phyloP scores from a whole-genome alignment of 2,888 invertebrate genomes.

The Stenodera caucasica region DNA sequence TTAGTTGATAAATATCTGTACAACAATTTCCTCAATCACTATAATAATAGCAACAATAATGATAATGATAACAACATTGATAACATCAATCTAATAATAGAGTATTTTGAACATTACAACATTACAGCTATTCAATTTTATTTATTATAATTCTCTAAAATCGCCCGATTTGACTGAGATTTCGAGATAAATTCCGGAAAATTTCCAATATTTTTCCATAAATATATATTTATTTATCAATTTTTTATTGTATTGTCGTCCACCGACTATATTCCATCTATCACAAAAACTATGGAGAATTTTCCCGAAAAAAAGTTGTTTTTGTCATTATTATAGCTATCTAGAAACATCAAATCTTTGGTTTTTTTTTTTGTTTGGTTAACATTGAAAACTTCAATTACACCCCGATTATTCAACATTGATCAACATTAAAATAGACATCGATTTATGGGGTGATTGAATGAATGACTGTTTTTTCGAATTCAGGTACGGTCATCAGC shows the following conservation, averaged over 20 bases:
- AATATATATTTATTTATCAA: too few relatives aligned
- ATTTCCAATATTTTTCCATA: background rate
- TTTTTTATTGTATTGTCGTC: slow-evolving; percentile 41
- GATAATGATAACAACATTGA: slow-evolving; percentile 1
- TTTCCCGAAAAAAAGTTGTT: too few relatives aligned
- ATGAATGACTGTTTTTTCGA: too few relatives aligned
- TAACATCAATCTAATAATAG: background rate
- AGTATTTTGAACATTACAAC: background rate
- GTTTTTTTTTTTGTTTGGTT: background rate
- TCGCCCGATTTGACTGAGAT: too few relatives aligned
- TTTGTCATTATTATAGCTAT: too few relatives aligned
- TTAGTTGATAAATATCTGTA: background rate
- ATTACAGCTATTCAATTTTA: background rate
- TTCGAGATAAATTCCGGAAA: background rate
- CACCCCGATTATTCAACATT: background rate
- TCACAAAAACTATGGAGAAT: slow-evolving; percentile 19
- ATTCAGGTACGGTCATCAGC: too few relatives aligned
- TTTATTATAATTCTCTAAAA: too few relatives aligned
- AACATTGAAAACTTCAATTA: background rate
- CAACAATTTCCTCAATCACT: background rate
- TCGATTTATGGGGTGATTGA: too few relatives aligned
- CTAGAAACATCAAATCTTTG: too few relatives aligned
- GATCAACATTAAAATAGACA: background rate
- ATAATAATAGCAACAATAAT: background rate
- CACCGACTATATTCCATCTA: slow-evolving; percentile 37